These are phyloP conservation scores for Plemyria rubiginata DNA, from an alignment of 2,888 invertebrate species.

Conservation along the genomic window DNA sequence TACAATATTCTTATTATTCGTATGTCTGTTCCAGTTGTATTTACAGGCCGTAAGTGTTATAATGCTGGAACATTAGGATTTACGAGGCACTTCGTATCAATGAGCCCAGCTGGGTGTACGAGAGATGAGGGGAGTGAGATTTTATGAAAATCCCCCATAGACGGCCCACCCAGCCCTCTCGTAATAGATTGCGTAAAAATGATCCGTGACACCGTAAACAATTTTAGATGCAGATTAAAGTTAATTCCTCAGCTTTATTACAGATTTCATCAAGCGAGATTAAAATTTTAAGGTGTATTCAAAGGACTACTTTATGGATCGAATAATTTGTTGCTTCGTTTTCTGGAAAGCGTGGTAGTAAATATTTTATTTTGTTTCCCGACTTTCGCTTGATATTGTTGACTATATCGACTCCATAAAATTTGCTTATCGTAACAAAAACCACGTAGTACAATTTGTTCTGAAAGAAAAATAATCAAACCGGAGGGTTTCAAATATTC, in stretches of 20 bases:
- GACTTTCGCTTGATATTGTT: conserved; percentile 16
- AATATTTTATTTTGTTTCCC: conserved; percentile 17
- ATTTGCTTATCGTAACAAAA: conserved; percentile 31
- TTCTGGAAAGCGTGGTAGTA: conserved; percentile 6
- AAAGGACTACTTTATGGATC: conserved; percentile 21
- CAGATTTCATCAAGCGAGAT: conserved; percentile 28
- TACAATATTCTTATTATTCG: conserved; percentile 45
- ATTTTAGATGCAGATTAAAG: conserved; percentile 37
- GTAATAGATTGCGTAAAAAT: conserved; percentile 44
- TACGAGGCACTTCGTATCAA: conserved; percentile 62
- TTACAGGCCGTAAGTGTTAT: conserved; percentile 45
- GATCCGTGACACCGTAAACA: conserved; percentile 35
- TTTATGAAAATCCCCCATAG: conserved; percentile 52
- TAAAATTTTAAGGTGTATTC: conserved; percentile 29
- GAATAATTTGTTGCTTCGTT: conserved; percentile 26
- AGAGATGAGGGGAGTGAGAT: conserved; percentile 45
- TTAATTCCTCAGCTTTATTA: conserved; percentile 34
- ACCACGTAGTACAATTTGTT: conserved; percentile 32
- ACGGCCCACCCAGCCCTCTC: conserved; percentile 48
- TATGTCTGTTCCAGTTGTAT: conserved; percentile 44
- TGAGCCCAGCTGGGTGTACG: conserved; percentile 49
- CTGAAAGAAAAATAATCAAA: conserved; percentile 41
- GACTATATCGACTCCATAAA: conserved; percentile 18
- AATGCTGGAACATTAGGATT: conserved; percentile 59
- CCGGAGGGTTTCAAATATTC: conserved; percentile 37